Base-by-base conservation (phyloP, 1,140 invertebrate species). In the Cherax quadricarinatus region DNA sequence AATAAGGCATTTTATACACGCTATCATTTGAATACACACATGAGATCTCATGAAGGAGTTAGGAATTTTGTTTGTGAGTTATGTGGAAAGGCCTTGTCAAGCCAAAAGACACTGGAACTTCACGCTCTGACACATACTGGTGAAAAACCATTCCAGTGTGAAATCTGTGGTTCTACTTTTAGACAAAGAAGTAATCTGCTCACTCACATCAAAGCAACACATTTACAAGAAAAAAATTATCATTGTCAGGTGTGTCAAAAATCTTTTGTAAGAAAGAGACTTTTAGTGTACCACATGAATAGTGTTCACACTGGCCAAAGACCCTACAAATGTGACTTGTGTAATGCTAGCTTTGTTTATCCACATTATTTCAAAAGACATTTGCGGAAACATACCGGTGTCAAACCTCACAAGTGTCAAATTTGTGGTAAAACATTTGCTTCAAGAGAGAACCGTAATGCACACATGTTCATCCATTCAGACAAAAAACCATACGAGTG, bases 321-420 rank as follows among this genome's bases (percentile, higher is more conserved):
- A 1, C 97, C 97, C 0, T 97, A 97, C 88, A 96, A 97, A 94
- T 98, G 97, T 94, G 95, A 96, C 3, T 95, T 96, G 0, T 98
- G 97, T 94, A 95, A 96, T 75, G 97, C 97, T 4, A 97, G 96
- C 0, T 98, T 98, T 95, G 97, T 97, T 14, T 98, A 98, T 95
- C 97, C 97, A 0, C 97, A 98, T 94, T 97, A 98, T 94, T 97
- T 97, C 94, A 98, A 97, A 94, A 98, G 98, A 92, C 98, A 98
- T 94, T 95, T 96, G 92, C 95, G 96, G 0, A 97, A 97, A 94
- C 97, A 98, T 94, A 97, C 96, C 7, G 97, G 97, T 0, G 97
- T 97, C 92, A 97, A 98, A 94, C 97, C 97, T 0, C 98, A 96
- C 94, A 94, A 96, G 3, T 98, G 98, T 93, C 97, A 98, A 95